A percentile compares a stretch with the other conserved stretches of the same genome.
phyloP scores from a whole-genome alignment of 2,888 invertebrate species.

The Drosophila hawaiiensis region DNA sequence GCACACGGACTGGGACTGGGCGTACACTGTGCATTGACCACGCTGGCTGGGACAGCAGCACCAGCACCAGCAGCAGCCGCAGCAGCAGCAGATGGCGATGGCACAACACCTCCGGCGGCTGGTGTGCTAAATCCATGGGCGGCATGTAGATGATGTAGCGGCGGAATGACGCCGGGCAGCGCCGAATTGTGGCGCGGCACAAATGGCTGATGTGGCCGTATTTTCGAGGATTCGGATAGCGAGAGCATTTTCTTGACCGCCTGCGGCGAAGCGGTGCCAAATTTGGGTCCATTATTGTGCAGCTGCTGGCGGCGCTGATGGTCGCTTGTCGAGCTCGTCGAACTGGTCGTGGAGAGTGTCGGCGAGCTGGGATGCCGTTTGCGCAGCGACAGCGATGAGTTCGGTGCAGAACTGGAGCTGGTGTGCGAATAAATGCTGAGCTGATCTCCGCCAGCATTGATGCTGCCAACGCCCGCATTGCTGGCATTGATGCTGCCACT shows the following conservation, averaged over 20 bases:
- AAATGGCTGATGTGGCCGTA: conserved; percentile 93
- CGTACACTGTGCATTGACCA: conserved; percentile 65
- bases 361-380: conserved; percentile 97
- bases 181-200: conserved; percentile 87
- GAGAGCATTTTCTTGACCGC: conserved; percentile 98
- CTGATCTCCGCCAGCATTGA: conserved; percentile 79
- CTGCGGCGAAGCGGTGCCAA: conserved; percentile 96
- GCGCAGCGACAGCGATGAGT: conserved; percentile 86
- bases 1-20: conserved; percentile 86
- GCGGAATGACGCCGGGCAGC: conserved; percentile 85
- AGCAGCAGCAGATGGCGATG: conserved; percentile 34
- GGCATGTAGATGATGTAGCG: conserved; percentile 85
- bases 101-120: conserved; percentile 41
- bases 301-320: conserved; percentile 76
- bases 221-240: conserved; percentile 94
- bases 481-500: conserved; percentile 72
- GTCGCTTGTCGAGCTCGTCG: conserved; percentile 91
- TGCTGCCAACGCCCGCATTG: conserved; percentile 75
- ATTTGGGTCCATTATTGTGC: conserved; percentile 87
- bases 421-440: conserved; percentile 86
- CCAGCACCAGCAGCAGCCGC: conserved; percentile 41
- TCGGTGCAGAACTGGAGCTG: conserved; percentile 86
- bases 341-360: conserved; percentile 95
- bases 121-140: conserved; percentile 68
- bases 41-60: conserved; percentile 33